phyloP scores from a whole-genome alignment of 2,797 vertebrate genomes.

The Eulemur rubriventer region DNA sequence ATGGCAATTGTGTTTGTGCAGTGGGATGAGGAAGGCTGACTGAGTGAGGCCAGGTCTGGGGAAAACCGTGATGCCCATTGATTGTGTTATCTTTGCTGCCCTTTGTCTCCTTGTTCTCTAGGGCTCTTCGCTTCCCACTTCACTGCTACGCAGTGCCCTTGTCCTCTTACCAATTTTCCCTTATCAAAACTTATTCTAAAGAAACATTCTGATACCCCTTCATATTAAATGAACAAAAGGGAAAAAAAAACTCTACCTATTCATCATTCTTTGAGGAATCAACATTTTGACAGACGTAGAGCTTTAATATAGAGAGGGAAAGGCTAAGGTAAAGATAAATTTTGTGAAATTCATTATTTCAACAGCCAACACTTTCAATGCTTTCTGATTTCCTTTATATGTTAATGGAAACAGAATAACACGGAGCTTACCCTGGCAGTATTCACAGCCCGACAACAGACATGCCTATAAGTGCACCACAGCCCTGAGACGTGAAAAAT shows the following conservation, averaged over 20 bases:
- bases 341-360: conserved; percentile 13
- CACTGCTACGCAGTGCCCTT: not conserved
- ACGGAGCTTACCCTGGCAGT: not conserved
- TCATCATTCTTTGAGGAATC: not conserved
- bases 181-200: not conserved
- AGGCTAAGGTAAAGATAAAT: not conserved
- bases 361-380: not conserved
- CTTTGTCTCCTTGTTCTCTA: not conserved
- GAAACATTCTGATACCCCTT: not conserved
- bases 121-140: not conserved
- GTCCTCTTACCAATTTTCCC: not conserved
- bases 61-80: too few species aligned
- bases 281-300: not conserved
- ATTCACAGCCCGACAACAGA: not conserved
- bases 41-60: not conserved
- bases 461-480: not conserved
- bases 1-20: not conserved
- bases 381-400: not conserved
- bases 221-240: not conserved
- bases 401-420: not conserved
- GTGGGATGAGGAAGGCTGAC: not conserved
- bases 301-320: not conserved
- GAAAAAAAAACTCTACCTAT: not conserved
- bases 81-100: not conserved
- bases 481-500: not conserved